phyloP scores from a whole-genome alignment of 2,797 vertebrate species.

The Acipenser oxyrinchus region DNA sequence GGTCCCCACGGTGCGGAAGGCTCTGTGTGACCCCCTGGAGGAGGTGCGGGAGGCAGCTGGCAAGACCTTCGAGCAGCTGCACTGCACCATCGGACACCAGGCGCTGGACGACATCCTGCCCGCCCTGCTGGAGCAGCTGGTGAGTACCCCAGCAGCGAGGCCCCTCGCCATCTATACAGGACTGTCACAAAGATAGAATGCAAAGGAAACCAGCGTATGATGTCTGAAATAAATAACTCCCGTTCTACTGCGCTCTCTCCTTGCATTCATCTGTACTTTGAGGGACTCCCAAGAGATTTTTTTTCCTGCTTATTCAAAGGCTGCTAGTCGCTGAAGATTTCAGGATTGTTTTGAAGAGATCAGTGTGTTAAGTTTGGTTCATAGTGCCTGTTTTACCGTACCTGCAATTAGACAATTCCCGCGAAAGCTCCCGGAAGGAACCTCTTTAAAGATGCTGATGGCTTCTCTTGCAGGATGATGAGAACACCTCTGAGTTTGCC shows the following conservation, averaged over 20 bases:
- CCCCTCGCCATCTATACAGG: constrained; percentile 1
- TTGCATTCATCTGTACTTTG: too few relatives aligned
- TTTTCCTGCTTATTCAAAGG: too few relatives aligned
- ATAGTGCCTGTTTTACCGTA: too few relatives aligned
- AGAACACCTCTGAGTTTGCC: constrained; percentile 81
- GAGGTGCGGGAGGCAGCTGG: constrained; percentile 92
- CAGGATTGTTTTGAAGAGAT: too few relatives aligned
- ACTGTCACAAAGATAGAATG: too few relatives aligned
- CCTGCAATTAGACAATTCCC: too few relatives aligned
- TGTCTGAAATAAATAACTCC: background rate
- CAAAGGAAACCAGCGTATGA: background rate
- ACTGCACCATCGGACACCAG: constrained; percentile 93
- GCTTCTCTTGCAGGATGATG: constrained; percentile 62
- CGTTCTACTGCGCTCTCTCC: too few relatives aligned
- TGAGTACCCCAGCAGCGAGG: constrained; percentile 40
- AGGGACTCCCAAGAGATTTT: too few relatives aligned
- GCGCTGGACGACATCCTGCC: constrained; percentile 95
- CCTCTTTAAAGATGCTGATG: too few relatives aligned
- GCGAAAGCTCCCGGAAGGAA: too few relatives aligned
- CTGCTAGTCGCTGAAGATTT: too few relatives aligned
- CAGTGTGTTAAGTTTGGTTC: too few relatives aligned
- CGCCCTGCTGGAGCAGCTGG: constrained; percentile 85
- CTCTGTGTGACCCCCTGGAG: constrained; percentile 90
- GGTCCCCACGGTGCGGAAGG: constrained; percentile 91
- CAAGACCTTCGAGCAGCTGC: constrained; percentile 96